Evolutionary conservation across 2,797 vertebrate species (phyloP).

Genomic region (Apodemus agrarius): DNA sequence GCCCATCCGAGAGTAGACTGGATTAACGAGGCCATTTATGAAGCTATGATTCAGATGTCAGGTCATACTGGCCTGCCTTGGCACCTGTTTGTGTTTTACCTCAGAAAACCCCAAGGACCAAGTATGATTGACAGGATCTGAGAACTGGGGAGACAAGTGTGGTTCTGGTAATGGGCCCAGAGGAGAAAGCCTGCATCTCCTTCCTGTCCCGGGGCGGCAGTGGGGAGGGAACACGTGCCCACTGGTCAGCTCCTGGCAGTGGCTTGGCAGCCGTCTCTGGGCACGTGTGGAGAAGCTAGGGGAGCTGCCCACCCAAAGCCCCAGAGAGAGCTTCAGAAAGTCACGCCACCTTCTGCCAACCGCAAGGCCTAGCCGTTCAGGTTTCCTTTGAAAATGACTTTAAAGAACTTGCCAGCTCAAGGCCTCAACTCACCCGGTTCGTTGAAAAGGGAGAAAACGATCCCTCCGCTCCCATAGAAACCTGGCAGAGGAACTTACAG

Average conservation of each 20-base stretch:
- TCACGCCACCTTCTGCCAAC: constrained; percentile 59
- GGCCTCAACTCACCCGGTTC: constrained; percentile 79
- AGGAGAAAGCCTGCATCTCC: background rate
- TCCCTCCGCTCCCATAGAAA: constrained; percentile 79
- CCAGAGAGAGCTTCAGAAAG: constrained; percentile 72
- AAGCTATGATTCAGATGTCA: constrained; percentile 23
- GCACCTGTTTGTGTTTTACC: constrained; percentile 52
- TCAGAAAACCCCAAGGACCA: constrained; percentile 53
- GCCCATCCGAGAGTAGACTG: background rate
- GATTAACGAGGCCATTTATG: constrained; percentile 9
- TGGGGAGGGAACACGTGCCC: background rate
- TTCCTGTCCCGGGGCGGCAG: background rate
- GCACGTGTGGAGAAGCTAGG: constrained; percentile 46
- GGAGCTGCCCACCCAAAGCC: constrained; percentile 63
- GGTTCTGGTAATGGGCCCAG: constrained; percentile 17
- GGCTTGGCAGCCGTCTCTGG: background rate
- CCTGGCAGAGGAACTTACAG: constrained; percentile 78
- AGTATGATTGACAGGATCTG: constrained; percentile 39
- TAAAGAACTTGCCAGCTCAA: constrained; percentile 75
- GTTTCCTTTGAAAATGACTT: constrained; percentile 82
- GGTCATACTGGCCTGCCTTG: constrained; percentile 21
- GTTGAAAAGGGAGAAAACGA: constrained; percentile 80
- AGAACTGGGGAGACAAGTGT: background rate
- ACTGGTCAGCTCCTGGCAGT: background rate
- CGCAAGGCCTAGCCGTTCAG: constrained; percentile 69